Base-by-base conservation (phyloP, 2,888 invertebrate genomes). In the Uropetala carovei region DNA sequence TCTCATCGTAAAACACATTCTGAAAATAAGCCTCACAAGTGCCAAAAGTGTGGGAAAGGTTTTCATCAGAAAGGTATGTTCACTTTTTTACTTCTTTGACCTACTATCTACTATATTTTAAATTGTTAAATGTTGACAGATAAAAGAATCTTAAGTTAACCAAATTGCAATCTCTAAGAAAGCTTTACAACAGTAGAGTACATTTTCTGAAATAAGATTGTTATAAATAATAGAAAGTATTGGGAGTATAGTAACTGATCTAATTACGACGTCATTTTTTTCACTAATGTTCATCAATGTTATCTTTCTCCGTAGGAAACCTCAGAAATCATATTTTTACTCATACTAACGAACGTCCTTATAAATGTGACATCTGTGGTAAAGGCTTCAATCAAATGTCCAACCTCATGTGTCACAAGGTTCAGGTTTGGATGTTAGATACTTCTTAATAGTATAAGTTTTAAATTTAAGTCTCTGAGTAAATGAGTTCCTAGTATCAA, bases 331-430 rank as follows among this genome's bases (percentile, higher is more conserved):
- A 97, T 94, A 95, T 97, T 91, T 97, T 97, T 94, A 97, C 97
- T 0, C 97, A 97, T 94, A 97, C 97, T 13, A 97, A 97, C 94
- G 97, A 97, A 94, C 95, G 97, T 11, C 97, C 97, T 0, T 98
- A 97, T 94, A 97, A 97, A 94, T 97, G 97, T 94, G 97, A 97
- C 93, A 95, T 97, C 85, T 97, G 97, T 94, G 95, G 96, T 92
- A 97, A 97, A 94, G 97, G 97, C 0, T 98, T 97, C 95, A 98
- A 97, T 94, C 97, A 98, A 94, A 97, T 97, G 96, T 97, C 97
- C 14, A 97, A 98, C 95, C 96, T 97, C 92, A 97, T 97, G 94
- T 97, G 97, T 94, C 97, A 98, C 94, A 97, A 97, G 94, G 96
- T 97, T 93, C 97, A 97, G 96, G 89, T 85, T 43, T 22, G 60